A percentile compares a stretch with the other conserved stretches of the same genome.
Evolutionary conservation across 2,797 vertebrate species (phyloP).

Genomic region (Hyperoplus lanceolatus): DNA sequence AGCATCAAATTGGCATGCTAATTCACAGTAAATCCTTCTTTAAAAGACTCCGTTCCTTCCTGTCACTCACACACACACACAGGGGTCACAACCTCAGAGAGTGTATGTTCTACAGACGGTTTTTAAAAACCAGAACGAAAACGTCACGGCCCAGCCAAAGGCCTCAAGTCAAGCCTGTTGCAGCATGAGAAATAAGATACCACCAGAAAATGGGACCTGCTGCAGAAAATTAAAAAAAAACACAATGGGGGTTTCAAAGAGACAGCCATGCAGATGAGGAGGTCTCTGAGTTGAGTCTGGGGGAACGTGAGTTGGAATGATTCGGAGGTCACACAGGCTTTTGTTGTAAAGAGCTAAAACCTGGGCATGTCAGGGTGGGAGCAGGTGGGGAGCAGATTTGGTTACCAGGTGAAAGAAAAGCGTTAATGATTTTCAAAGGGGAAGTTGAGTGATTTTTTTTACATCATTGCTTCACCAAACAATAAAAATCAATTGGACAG

Average conservation of each 20-base stretch:
- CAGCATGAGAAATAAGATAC: conserved; percentile 70
- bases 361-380: conserved; percentile 43
- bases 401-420: conserved; percentile 59
- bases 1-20: conserved; percentile 78
- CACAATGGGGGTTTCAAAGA: conserved; percentile 63
- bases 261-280: conserved; percentile 61
- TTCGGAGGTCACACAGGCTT: conserved; percentile 63
- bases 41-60: conserved; percentile 77
- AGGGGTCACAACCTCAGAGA: conserved; percentile 69
- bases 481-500: conserved; percentile 5
- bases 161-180: conserved; percentile 33
- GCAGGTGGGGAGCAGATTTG: conserved; percentile 75
- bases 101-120: conserved; percentile 58
- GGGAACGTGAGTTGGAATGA: conserved; percentile 54
- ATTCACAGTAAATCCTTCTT: conserved; percentile 84
- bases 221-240: conserved; percentile 12
- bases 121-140: conserved; percentile 78
- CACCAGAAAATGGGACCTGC: conserved; percentile 56
- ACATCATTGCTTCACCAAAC: conserved; percentile 9
- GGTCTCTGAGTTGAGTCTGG: conserved; percentile 41
- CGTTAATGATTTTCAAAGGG: conserved; percentile 41
- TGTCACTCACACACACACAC: conserved; percentile 76
- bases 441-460: conserved; percentile 1
- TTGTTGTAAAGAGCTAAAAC: conserved; percentile 55
- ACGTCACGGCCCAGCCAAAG: conserved; percentile 61